phyloP scores from a whole-genome alignment of 1,140 invertebrate genomes.

The Leptoteleia sp. region DNA sequence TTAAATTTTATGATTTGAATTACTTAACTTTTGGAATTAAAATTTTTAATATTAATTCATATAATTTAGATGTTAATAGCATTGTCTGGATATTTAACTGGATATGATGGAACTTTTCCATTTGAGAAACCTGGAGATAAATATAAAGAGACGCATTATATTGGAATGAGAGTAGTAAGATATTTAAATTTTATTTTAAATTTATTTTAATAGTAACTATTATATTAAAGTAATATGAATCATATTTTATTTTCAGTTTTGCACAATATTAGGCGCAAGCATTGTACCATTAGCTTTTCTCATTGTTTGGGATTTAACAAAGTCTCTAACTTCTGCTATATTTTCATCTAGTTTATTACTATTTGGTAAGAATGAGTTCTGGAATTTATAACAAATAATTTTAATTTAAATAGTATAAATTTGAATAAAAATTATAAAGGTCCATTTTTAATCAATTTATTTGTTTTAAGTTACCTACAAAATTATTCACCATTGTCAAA shows the following conservation, averaged over 20 bases:
- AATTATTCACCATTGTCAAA: too few species aligned
- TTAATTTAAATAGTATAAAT: too few species aligned
- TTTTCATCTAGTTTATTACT: slow-evolving; percentile 91
- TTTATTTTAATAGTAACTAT: neutral
- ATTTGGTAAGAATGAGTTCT: slow-evolving; percentile 93
- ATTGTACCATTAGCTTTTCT: slow-evolving; percentile 93
- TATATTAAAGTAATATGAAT: neutral
- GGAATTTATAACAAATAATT: too few species aligned
- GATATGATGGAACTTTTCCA: slow-evolving; percentile 97
- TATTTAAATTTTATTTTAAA: too few species aligned
- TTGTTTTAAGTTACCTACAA: too few species aligned
- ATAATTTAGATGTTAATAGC: slow-evolving; percentile 94
- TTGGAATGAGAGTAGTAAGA: slow-evolving; percentile 97
- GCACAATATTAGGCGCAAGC: slow-evolving; percentile 92
- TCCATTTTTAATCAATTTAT: too few species aligned
- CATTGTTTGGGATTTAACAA: slow-evolving; percentile 94
- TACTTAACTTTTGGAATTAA: too few species aligned
- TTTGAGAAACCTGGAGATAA: slow-evolving; percentile 98
- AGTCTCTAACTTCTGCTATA: slow-evolving; percentile 86
- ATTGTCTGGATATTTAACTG: slow-evolving; percentile 94
- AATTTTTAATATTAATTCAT: too few species aligned
- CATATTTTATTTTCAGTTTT: slow-evolving; percentile 87
- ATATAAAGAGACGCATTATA: slow-evolving; percentile 92
- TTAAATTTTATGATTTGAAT: too few species aligned
- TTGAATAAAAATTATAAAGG: too few species aligned